Base-by-base conservation (phyloP, 1,140 invertebrate species). In the Tribolium castaneum region DNA sequence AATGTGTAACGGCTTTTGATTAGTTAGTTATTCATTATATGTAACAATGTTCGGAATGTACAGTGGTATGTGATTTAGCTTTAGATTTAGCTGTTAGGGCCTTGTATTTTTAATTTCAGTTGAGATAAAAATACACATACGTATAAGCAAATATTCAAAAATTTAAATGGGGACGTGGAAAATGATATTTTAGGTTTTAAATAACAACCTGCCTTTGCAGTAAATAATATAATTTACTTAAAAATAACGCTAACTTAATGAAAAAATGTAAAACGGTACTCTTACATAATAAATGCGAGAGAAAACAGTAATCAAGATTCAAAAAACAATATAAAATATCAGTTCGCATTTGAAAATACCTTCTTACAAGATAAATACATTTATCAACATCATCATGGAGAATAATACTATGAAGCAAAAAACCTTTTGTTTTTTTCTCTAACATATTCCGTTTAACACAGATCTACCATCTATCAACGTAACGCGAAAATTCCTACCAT, bases 351-450 rank as follows among this genome's bases (percentile, higher is more conserved):
- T 73, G 12, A 35, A 54, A 54, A 25, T 73, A 73, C 52, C 71
- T 73, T 73, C 49, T 73, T 73, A 73, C 71, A 73, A 73, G 71
- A 73, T 54, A 73, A 73, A 73, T 35, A 73, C 49, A 73, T 35
- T 73, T 73, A 73, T 54, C 49, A 73, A 73, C 71, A 73, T 54
- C 71, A 73, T 54, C 22, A 73, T 73, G 49, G 59, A 35, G 25
- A 66, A 50, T 73, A 73, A 73, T 73, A 73, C 71, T 73, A 73
- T 73, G 30, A 73, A 73, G 71, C 16, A 73, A 73, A 73, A 52
- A 62, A 45, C 39, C 39, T 45, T 5, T 30, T 45, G 39, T 45
- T 13, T 30, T 25, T n/a, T 66, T 35, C 30, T 12, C 30, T 66
- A 34, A 35, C 59, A 62, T 62, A 25, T 62, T 62, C 56, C 56